Percentiles rank a stretch among this genome's conserved stretches.
Conservation (phyloP, 2,888 invertebrate species). For the Deilephila porcellus region DNA sequence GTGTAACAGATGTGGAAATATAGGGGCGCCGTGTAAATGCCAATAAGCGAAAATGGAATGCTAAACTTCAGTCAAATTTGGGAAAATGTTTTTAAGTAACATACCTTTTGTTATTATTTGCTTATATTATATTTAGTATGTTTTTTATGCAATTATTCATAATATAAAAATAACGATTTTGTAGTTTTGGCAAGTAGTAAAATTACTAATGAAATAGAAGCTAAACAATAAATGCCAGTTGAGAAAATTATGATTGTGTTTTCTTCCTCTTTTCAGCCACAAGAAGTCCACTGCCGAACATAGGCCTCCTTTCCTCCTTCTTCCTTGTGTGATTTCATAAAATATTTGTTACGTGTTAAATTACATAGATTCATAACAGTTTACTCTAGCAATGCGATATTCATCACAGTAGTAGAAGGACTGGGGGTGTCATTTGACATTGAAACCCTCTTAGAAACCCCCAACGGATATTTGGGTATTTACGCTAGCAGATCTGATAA, state of each 20-base stretch:
- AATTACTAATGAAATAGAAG: no score
- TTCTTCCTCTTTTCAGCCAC: no score
- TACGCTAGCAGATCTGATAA: constrained; percentile 51
- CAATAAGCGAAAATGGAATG: constrained; percentile 1
- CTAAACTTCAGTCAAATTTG: not conserved
- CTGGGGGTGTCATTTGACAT: constrained; percentile 31
- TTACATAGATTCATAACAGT: not conserved
- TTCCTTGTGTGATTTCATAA: not conserved
- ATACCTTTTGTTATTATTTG: not conserved
- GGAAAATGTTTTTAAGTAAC: not conserved
- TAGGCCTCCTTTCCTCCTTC: no score
- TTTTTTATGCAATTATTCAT: no score
- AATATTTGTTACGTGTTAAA: not conserved
- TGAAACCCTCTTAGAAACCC: constrained; percentile 32
- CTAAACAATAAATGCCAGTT: not conserved
- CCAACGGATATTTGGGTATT: constrained; percentile 46
- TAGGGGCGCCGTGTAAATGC: not conserved
- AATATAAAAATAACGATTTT: no score
- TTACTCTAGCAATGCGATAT: not conserved
- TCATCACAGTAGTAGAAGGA: constrained; percentile 23
- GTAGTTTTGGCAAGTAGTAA: no score
- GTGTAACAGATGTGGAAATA: constrained; percentile 21
- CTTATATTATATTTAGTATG: not conserved
- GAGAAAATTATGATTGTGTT: not conserved
- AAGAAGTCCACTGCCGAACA: no score